phyloP scores from a whole-genome alignment of 2,888 invertebrate species.

The Cordylochernes scorpioides region DNA sequence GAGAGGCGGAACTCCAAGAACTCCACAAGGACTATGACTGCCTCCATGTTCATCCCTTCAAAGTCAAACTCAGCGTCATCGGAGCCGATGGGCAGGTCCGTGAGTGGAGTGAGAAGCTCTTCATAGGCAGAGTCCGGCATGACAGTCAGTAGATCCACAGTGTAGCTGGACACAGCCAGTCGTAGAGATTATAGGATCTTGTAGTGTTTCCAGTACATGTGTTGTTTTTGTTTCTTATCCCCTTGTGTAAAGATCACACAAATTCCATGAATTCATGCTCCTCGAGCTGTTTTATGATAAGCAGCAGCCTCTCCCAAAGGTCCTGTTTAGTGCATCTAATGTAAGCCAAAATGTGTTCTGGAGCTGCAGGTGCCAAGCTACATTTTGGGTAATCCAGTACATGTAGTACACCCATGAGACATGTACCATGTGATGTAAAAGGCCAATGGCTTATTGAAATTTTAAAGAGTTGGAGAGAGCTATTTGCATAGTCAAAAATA shows the following conservation, averaged over 20 bases:
- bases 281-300: neutral
- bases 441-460: too few species aligned
- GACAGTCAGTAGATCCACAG: constrained; percentile 54
- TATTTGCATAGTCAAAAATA: too few species aligned
- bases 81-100: constrained; percentile 22
- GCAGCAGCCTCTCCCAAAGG: neutral
- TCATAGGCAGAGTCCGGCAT: constrained; percentile 46
- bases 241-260: neutral
- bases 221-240: too few species aligned
- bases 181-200: neutral
- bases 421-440: too few species aligned
- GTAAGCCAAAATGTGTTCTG: too few species aligned
- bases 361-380: too few species aligned
- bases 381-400: too few species aligned
- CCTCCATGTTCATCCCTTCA: constrained; percentile 47
- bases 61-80: constrained; percentile 29
- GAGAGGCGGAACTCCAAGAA: constrained; percentile 38
- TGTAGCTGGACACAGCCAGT: constrained; percentile 31
- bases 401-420: too few species aligned
- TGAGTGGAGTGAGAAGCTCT: constrained; percentile 35
- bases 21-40: constrained; percentile 40
- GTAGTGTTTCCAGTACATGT: too few species aligned
- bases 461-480: too few species aligned
- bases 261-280: neutral
- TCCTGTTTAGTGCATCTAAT: too few species aligned